phyloP scores from a whole-genome alignment of 2,888 invertebrate species.

The Drosophila siamana region DNA sequence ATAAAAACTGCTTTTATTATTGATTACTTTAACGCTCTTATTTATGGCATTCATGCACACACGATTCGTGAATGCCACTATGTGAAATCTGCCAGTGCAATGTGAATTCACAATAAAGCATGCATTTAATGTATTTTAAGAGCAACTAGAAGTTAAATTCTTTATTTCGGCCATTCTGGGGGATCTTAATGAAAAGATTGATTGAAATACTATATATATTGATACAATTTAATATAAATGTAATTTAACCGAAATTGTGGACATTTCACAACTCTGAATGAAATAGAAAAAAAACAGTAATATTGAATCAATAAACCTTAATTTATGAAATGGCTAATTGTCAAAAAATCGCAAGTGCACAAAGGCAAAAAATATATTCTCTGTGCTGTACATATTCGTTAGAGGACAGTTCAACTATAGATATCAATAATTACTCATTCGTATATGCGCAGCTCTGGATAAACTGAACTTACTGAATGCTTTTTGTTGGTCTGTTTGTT shows the following conservation, averaged over 20 bases:
- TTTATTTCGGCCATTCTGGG: too few species aligned
- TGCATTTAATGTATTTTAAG: background rate
- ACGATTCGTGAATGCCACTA: background rate
- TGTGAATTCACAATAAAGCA: slow-evolving; percentile 25
- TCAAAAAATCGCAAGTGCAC: too few species aligned
- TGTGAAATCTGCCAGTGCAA: background rate
- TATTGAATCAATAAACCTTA: too few species aligned
- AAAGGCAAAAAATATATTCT: too few species aligned
- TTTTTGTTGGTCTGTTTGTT: slow-evolving; percentile 32
- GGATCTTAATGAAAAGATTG: too few species aligned
- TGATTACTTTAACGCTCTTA: slow-evolving; percentile 64
- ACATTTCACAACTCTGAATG: background rate
- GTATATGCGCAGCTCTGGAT: background rate
- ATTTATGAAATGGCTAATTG: too few species aligned
- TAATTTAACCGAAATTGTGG: too few species aligned
- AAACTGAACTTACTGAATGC: slow-evolving; percentile 10
- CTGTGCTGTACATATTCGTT: background rate
- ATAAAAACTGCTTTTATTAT: slow-evolving; percentile 62
- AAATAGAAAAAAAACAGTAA: background rate
- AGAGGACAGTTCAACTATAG: background rate
- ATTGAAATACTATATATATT: too few species aligned
- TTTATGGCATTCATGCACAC: slow-evolving; percentile 25
- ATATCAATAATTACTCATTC: slow-evolving; percentile 16
- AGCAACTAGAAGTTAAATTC: too few species aligned
- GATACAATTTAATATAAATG: too few species aligned